These are phyloP conservation scores for Melipona quadrifasciata DNA, from an alignment of 1,140 invertebrate species.

Conservation along the genomic window DNA sequence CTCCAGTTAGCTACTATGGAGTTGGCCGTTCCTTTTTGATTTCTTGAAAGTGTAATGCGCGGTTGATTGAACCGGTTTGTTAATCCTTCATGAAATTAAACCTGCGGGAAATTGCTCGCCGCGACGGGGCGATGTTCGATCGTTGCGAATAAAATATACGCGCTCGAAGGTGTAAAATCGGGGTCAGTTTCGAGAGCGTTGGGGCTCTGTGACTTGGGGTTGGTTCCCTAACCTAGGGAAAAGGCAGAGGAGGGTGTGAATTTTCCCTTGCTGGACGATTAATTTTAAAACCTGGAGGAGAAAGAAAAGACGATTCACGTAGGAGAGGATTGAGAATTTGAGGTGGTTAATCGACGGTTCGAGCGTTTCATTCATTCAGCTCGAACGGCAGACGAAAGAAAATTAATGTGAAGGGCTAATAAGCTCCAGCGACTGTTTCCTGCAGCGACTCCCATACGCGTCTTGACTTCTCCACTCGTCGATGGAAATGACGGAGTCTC, in stretches of 20 bases:
- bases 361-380: constrained; percentile 2
- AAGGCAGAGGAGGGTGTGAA: no score
- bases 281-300: neutral
- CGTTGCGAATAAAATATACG: neutral
- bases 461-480: constrained; percentile 62
- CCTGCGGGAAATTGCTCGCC: neutral
- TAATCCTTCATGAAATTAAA: neutral
- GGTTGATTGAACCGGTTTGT: neutral
- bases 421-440: constrained; percentile 51
- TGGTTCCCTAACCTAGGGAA: neutral
- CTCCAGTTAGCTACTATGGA: neutral
- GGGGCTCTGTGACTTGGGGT: neutral
- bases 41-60: neutral
- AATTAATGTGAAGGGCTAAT: constrained; percentile 67
- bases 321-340: neutral
- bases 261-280: neutral
- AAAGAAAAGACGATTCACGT: neutral
- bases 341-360: constrained; percentile 25
- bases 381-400: constrained; percentile 45
- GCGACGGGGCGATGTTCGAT: neutral
- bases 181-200: neutral
- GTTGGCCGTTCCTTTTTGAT: neutral
- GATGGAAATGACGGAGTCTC: constrained; percentile 74
- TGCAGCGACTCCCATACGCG: constrained; percentile 58
- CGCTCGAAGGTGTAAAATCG: neutral